These are phyloP conservation scores for Notothenia rossii DNA, from an alignment of 2,113 vertebrate genomes.

Conservation along the genomic window DNA sequence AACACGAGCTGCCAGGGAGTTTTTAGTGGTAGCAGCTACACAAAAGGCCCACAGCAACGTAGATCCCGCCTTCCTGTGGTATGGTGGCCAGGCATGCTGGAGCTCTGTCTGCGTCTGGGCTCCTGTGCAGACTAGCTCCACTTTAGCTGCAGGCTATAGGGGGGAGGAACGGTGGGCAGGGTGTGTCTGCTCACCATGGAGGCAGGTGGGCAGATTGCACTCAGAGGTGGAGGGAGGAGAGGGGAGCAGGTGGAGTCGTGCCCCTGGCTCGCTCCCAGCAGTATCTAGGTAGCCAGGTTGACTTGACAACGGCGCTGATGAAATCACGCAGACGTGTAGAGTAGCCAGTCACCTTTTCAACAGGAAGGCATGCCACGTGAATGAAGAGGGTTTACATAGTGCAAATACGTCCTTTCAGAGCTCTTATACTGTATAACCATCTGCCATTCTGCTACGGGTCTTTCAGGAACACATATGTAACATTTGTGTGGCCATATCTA, in stretches of 20 bases:
- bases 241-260: constrained; percentile 57
- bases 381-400: constrained; percentile 17
- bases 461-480: constrained; percentile 9
- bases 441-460: not conserved
- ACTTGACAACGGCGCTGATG: constrained; percentile 24
- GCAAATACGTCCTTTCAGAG: constrained; percentile 12
- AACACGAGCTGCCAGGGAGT: constrained; percentile 56
- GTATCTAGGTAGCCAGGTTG: constrained; percentile 5
- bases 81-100: constrained; percentile 58
- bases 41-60: constrained; percentile 65
- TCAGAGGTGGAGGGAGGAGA: constrained; percentile 30
- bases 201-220: constrained; percentile 68
- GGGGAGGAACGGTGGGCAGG: constrained; percentile 60
- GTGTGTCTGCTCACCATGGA: constrained; percentile 69
- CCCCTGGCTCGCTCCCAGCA: constrained; percentile 22
- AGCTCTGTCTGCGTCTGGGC: constrained; percentile 63
- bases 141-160: constrained; percentile 58
- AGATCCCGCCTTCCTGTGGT: constrained; percentile 72
- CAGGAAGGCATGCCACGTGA: constrained; percentile 24
- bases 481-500: not conserved
- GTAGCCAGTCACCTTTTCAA: constrained; percentile 37
- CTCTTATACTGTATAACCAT: constrained; percentile 1
- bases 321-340: constrained; percentile 29
- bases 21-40: constrained; percentile 63
- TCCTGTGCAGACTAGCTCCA: constrained; percentile 67